A percentile compares a stretch with the other conserved stretches of the same genome.
These are phyloP conservation scores for Pseudococcus viburni DNA, from an alignment of 2,888 invertebrate species.

Conservation along the genomic window DNA sequence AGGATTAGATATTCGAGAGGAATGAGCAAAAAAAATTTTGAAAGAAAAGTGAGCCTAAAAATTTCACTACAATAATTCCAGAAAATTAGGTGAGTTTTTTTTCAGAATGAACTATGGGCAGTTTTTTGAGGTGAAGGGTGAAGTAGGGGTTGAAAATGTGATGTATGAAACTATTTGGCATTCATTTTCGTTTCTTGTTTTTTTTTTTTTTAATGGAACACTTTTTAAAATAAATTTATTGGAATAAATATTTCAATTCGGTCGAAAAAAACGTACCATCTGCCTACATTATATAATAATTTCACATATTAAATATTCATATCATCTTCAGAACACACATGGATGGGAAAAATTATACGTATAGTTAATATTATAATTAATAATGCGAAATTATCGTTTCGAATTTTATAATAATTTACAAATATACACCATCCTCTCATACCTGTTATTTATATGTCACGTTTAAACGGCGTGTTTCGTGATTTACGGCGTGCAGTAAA, in stretches of 20 bases:
- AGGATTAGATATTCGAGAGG: no score
- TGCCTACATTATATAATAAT: not conserved
- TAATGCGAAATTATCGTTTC: slow-evolving; percentile 21
- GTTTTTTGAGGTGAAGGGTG: no score
- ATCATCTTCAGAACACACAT: slow-evolving; percentile 5
- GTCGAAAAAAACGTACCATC: not conserved
- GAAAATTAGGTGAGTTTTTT: no score
- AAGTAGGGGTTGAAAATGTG: no score
- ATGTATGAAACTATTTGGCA: no score
- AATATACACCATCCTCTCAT: not conserved
- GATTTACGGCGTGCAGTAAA: slow-evolving; percentile 62
- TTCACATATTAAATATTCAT: not conserved
- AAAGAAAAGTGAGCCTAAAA: no score
- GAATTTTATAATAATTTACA: slow-evolving; percentile 54
- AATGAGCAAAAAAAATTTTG: no score
- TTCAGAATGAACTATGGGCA: no score
- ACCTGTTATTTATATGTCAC: slow-evolving; percentile 58
- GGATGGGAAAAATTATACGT: not conserved
- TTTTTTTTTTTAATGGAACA: not conserved
- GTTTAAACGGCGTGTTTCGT: slow-evolving; percentile 60
- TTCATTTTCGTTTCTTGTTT: no score
- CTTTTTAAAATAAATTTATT: not conserved
- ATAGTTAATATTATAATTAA: not conserved
- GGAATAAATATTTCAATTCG: not conserved
- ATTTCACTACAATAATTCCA: no score